Evolutionary conservation across 2,113 vertebrate species (phyloP).

Genomic region (Trogon surrucura): DNA sequence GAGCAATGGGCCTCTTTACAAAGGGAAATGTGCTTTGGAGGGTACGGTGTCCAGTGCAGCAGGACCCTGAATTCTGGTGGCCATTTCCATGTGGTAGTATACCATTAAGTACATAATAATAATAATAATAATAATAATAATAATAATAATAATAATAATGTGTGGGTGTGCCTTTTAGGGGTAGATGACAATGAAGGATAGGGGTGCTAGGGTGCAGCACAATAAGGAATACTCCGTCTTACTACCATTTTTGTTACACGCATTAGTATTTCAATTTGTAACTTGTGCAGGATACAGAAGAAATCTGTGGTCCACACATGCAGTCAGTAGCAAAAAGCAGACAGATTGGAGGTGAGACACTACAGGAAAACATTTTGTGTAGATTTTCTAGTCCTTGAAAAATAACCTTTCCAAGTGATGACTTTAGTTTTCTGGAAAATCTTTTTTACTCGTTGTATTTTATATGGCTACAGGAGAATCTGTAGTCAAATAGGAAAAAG

Average conservation of each 20-base stretch:
- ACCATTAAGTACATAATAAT: background rate
- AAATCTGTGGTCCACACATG: background rate
- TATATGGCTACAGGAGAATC: background rate
- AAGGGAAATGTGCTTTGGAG: background rate
- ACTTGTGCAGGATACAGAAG: background rate
- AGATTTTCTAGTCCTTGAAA: background rate
- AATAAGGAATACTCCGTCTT: background rate
- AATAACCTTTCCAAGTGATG: background rate
- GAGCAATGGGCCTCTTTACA: background rate
- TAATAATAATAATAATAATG: background rate
- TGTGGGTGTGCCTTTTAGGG: accelerated
- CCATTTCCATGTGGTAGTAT: background rate
- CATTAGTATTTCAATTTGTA: background rate
- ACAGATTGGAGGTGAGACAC: background rate
- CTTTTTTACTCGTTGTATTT: background rate
- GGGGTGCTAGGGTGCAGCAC: background rate
- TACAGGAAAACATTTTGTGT: background rate
- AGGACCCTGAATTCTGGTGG: background rate
- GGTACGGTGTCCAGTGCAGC: background rate
- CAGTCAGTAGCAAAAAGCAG: background rate
- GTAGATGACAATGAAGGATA: background rate
- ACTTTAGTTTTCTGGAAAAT: background rate
- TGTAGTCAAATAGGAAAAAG: background rate
- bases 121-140: too few relatives aligned
- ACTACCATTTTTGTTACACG: background rate